Evolutionary conservation across 2,888 invertebrate species (phyloP).

Genomic region (Willowsia nigromaculata): DNA sequence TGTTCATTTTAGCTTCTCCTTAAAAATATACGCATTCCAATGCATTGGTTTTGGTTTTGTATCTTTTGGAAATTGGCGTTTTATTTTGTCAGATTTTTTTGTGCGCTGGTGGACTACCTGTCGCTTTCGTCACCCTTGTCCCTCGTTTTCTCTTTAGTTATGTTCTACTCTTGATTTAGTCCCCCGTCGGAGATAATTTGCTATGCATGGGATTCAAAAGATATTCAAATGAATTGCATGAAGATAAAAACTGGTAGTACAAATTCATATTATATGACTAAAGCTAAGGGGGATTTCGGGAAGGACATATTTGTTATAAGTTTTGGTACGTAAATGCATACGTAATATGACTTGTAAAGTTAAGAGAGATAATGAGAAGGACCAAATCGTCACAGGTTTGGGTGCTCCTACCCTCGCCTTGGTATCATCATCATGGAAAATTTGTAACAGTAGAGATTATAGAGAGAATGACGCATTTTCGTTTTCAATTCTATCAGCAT

Average conservation of each 20-base stretch:
- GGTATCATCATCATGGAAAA: neutral
- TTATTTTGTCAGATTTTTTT: constrained; percentile 3
- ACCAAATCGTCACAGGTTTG: neutral
- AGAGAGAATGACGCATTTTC: no score
- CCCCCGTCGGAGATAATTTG: no score
- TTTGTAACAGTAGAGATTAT: no score
- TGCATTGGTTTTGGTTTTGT: neutral
- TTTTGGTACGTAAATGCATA: no score
- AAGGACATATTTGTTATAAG: no score
- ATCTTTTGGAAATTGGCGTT: neutral
- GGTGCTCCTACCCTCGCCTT: neutral
- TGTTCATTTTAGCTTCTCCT: no score
- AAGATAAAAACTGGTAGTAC: neutral
- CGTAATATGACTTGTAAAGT: no score
- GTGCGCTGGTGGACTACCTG: constrained; percentile 54
- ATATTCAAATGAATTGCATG: neutral
- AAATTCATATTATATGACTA: neutral
- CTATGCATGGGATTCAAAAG: constrained; percentile 5
- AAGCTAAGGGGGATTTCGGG: constrained; percentile 34
- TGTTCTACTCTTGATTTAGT: constrained; percentile 7
- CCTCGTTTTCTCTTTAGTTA: constrained; percentile 16
- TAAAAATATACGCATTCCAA: neutral
- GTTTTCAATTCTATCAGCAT: no score
- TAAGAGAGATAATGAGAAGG: no score
- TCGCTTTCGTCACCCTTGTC: constrained; percentile 44